Evolutionary conservation across 2,113 vertebrate species (phyloP).

Genomic region (Neotoma lepida): DNA sequence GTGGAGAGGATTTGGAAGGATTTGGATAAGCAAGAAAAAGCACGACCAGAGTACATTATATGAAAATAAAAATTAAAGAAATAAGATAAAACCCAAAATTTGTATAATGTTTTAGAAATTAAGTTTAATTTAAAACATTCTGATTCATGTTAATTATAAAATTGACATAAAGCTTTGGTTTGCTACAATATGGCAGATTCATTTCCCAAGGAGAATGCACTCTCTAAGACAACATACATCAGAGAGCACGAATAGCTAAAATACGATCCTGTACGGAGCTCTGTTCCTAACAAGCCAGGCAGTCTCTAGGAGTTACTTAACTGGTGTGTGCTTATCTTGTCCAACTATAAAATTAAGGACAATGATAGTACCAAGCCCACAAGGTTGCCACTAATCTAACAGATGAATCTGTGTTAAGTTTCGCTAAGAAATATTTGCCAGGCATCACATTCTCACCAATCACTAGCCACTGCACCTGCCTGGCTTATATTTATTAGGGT

Average conservation of each 20-base stretch:
- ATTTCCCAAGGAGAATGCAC: not conserved
- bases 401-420: not conserved
- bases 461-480: not conserved
- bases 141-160: constrained; percentile 54
- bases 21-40: not conserved
- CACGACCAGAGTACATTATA: not conserved
- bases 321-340: not conserved
- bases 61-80: not conserved
- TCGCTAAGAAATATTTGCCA: constrained; percentile 1
- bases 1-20: not conserved
- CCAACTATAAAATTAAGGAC: not conserved
- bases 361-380: not conserved
- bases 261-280: not conserved
- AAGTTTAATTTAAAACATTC: constrained; percentile 58
- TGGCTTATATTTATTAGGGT: constrained; percentile 9
- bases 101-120: constrained; percentile 42
- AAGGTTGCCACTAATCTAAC: not conserved
- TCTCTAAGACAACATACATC: not conserved
- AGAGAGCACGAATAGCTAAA: not conserved
- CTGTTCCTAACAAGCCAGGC: not conserved
- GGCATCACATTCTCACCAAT: not conserved
- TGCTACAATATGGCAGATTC: not conserved
- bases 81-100: not conserved
- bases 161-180: not conserved
- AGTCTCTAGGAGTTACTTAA: not conserved